Base-by-base conservation (phyloP, 2,797 vertebrate genomes). In the Hydrocynus forskahlii region DNA sequence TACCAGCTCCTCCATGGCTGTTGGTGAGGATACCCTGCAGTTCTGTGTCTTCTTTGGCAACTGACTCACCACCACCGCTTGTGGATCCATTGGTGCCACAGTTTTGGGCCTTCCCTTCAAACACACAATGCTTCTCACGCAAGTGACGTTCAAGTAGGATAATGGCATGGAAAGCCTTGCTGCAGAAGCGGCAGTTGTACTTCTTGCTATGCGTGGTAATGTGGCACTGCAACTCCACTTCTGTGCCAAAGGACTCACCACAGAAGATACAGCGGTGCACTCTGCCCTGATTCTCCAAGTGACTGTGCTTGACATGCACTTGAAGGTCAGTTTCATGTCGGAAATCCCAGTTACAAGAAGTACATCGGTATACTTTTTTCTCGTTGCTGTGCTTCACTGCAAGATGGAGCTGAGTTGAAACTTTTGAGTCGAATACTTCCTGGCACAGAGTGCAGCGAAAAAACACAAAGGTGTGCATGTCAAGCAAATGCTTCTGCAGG, bases 391-490 rank as follows among this genome's bases (percentile, higher is more conserved):
- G 98, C 88, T 99, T 98, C 55, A 99, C 97, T 23, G 98, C 98
- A 89, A 99, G 85, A 89, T 99, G 98, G 60, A 99, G 96, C 80
- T 99, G 97, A 74, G 98, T 97, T 43, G 98, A 99, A 52, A 99
- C 97, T 89, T 98, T 99, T 0, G 98, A 99, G 92, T 98, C 97
- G 54, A 99, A 99, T 60, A 98, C 97, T 84, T 99, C 97, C 86
- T 99, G 98, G 91, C 98, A 99, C 79, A 99, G 93, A 43, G 98
- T 99, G 86, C 98, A 99, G 83, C 97, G 97, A 91, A 98, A 99
- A 90, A 99, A 99, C 82, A 97, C 97, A 0, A 99, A 97, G 0
- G 98, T 99, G 87, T 99, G 98, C 98, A 99, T 99, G 92, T 99
- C 98, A 2, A 99, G 91, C 17, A 99, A 93, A 89, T 99, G 98